Conservation (phyloP, 2,113 vertebrate species). For the Machaerirhynchus nigripectus region DNA sequence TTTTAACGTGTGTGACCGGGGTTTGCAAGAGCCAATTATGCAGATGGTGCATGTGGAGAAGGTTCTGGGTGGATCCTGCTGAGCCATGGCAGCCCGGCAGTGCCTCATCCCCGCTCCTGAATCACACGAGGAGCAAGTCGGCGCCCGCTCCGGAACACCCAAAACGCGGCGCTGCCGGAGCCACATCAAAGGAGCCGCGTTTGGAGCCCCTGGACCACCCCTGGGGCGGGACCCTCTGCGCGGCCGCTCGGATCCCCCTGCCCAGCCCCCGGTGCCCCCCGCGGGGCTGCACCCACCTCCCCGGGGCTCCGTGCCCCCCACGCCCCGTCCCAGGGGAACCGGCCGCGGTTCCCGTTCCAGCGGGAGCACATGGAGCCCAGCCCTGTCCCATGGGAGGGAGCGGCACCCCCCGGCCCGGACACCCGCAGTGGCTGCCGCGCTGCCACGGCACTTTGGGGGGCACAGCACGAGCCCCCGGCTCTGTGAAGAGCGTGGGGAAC, state of each 20-base stretch:
- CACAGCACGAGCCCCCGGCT: neutral
- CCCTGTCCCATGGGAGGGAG: neutral
- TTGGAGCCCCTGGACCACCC: neutral
- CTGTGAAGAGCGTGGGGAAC: accelerated
- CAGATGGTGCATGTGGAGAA: constrained; percentile 20
- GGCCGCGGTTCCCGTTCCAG: neutral
- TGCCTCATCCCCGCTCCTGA: neutral
- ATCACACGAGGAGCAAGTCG: neutral
- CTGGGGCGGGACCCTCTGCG: neutral
- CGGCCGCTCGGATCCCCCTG: neutral
- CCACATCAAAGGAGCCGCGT: neutral
- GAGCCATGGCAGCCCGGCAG: neutral
- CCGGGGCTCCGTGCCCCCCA: neutral
- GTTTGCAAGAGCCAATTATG: neutral
- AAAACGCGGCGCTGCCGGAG: neutral
- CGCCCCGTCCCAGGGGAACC: neutral
- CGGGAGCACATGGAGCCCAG: neutral
- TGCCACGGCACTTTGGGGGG: accelerated
- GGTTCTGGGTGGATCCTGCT: constrained; percentile 51
- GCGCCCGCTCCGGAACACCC: neutral
- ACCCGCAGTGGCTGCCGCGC: neutral
- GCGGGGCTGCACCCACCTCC: neutral
- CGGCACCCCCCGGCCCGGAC: no score
- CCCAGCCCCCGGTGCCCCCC: no score
- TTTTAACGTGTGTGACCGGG: neutral